Evolutionary conservation across 2,113 vertebrate genomes (phyloP).

Genomic region (Semnornis frantzii): DNA sequence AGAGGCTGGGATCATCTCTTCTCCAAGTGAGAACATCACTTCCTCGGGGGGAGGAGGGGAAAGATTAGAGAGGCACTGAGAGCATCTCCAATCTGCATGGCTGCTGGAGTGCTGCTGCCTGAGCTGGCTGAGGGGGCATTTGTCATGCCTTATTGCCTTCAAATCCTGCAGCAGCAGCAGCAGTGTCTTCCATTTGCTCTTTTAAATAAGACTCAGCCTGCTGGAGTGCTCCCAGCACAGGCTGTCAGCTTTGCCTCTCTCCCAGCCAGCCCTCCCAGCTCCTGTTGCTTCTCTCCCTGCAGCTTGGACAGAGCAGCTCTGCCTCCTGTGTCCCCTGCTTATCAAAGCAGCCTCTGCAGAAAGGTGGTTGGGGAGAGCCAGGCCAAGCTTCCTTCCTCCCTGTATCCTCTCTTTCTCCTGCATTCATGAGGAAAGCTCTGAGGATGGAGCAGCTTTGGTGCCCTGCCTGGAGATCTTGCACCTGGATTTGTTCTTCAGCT

Average conservation of each 20-base stretch:
- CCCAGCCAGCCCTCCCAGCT: not conserved
- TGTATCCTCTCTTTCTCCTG: not conserved
- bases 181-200: not conserved
- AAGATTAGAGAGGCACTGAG: not conserved
- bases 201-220: constrained; percentile 42
- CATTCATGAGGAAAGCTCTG: rapidly evolving
- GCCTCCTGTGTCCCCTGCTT: not conserved
- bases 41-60: too few relatives aligned
- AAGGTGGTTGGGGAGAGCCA: not conserved
- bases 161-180: not conserved
- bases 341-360: not conserved
- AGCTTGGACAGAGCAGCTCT: not conserved
- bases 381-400: not conserved
- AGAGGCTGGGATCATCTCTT: not conserved
- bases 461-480: not conserved
- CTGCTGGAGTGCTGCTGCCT: not conserved
- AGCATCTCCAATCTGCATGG: not conserved
- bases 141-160: constrained; percentile 35
- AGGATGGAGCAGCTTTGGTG: not conserved
- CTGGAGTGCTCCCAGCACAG: not conserved
- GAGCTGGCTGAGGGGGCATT: not conserved
- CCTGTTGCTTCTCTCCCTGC: not conserved
- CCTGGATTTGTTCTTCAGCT: not conserved
- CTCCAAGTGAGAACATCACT: not conserved
- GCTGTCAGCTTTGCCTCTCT: not conserved